Conservation (phyloP, 2,797 vertebrate genomes). For the Urophycis tenuis region DNA sequence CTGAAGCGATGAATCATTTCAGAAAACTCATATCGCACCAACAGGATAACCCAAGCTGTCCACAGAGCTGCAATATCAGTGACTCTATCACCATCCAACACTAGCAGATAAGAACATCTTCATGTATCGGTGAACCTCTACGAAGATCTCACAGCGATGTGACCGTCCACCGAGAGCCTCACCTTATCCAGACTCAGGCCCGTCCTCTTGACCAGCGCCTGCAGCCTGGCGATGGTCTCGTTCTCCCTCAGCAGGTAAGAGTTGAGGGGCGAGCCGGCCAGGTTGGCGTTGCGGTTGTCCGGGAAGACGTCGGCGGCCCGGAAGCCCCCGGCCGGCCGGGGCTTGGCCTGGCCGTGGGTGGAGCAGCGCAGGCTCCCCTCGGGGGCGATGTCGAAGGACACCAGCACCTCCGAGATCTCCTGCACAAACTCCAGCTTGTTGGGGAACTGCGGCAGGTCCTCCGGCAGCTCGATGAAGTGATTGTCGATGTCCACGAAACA, state of each 20-base stretch:
- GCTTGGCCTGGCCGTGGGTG: slow-evolving; percentile 79
- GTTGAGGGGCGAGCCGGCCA: slow-evolving; percentile 84
- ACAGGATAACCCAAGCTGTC: no score
- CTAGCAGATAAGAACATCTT: no score
- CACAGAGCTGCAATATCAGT: no score
- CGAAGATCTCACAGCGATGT: no score
- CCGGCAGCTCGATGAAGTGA: slow-evolving; percentile 95
- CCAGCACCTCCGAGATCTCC: slow-evolving; percentile 93
- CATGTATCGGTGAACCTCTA: no score
- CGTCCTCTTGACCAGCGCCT: slow-evolving; percentile 95
- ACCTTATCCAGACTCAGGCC: slow-evolving; percentile 96
- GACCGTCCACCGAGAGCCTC: slow-evolving; percentile 30
- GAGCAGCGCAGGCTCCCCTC: slow-evolving; percentile 81
- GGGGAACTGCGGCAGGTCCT: slow-evolving; percentile 97
- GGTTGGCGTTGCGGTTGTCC: slow-evolving; percentile 94
- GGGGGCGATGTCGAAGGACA: slow-evolving; percentile 86
- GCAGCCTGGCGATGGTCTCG: slow-evolving; percentile 90
- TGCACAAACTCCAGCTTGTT: slow-evolving; percentile 98
- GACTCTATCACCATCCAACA: no score
- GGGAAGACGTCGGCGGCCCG: slow-evolving; percentile 80
- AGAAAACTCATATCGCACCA: no score
- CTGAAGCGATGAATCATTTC: no score
- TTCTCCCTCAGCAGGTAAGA: slow-evolving; percentile 93
- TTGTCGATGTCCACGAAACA: slow-evolving; percentile 99
- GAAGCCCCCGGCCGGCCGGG: slow-evolving; percentile 59